Percentiles rank a stretch among this genome's conserved stretches.
Evolutionary conservation across 2,797 vertebrate genomes (phyloP).

Genomic region (Chelmon rostratus): DNA sequence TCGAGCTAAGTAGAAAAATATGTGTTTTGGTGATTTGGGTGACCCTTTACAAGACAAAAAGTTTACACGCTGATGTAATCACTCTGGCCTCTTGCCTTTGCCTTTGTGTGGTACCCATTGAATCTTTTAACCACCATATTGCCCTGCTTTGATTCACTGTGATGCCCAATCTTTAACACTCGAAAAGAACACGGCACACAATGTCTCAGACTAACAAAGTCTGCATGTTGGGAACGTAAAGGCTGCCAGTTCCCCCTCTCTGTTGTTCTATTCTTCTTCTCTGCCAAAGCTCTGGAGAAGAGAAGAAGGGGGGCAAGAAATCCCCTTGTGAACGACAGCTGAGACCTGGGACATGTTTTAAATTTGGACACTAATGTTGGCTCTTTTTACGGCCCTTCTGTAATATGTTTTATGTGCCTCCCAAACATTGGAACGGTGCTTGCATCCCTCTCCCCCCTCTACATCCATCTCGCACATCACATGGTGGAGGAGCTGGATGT

Average conservation of each 20-base stretch:
- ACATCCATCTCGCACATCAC: conserved; percentile 74
- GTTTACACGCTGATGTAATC: conserved; percentile 4
- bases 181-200: conserved; percentile 26
- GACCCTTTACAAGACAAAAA: background rate
- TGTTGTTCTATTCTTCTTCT: conserved; percentile 65
- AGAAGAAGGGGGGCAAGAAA: conserved; percentile 46
- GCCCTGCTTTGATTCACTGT: conserved; percentile 17
- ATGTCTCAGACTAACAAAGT: conserved; percentile 64
- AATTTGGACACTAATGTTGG: conserved; percentile 78
- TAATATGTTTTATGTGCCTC: conserved; percentile 77
- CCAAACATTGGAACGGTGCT: conserved; percentile 67
- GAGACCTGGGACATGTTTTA: conserved; percentile 81
- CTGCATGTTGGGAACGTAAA: conserved; percentile 63
- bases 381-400: conserved; percentile 71
- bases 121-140: conserved; percentile 15
- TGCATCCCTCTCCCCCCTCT: conserved; percentile 26
- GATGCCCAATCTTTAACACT: conserved; percentile 32
- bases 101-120: conserved; percentile 1
- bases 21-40: conserved; percentile 2
- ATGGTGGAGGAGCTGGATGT: conserved; percentile 64
- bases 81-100: conserved; percentile 13
- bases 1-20: background rate
- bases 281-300: conserved; percentile 68
- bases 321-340: conserved; percentile 69
- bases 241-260: conserved; percentile 64